phyloP scores from a whole-genome alignment of 2,113 vertebrate species.

The Cairina moschata region DNA sequence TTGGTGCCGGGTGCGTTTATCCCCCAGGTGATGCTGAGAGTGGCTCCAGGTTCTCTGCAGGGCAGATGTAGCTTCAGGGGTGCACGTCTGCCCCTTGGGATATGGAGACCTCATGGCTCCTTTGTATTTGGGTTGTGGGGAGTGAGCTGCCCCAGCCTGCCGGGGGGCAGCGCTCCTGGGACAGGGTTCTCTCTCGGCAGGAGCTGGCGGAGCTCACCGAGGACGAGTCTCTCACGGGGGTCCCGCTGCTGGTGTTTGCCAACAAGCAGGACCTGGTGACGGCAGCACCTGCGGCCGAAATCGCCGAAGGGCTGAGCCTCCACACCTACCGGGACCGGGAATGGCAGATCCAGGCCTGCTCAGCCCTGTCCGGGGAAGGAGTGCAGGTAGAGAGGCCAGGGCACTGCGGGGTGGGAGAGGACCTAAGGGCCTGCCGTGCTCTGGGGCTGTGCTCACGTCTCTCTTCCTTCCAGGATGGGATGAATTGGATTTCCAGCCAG shows the following conservation, averaged over 20 bases:
- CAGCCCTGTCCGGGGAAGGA: conserved; percentile 87
- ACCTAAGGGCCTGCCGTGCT: not conserved
- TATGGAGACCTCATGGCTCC: not conserved
- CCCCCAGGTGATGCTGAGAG: not conserved
- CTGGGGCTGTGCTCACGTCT: not conserved
- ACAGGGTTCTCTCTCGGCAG: conserved; percentile 64
- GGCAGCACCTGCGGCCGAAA: conserved; percentile 83
- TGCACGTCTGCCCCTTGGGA: rapidly evolving
- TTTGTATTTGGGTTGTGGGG: not conserved
- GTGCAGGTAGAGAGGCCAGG: conserved; percentile 79
- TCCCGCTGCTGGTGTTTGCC: conserved; percentile 89
- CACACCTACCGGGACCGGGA: conserved; percentile 87
- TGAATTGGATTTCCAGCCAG: conserved; percentile 93
- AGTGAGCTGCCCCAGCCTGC: not conserved
- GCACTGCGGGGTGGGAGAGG: not conserved
- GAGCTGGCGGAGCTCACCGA: conserved; percentile 86
- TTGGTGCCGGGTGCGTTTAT: rapidly evolving
- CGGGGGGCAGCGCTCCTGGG: not conserved
- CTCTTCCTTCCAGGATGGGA: conserved; percentile 82
- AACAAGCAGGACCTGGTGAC: conserved; percentile 89
- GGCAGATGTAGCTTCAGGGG: not conserved
- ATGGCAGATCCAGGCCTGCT: conserved; percentile 93
- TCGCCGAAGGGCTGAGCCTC: conserved; percentile 87
- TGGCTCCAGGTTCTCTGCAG: not conserved
- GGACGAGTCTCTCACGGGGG: conserved; percentile 82